These are phyloP conservation scores for Tetramorium parvispinum DNA, from an alignment of 1,140 invertebrate genomes.

Conservation along the genomic window DNA sequence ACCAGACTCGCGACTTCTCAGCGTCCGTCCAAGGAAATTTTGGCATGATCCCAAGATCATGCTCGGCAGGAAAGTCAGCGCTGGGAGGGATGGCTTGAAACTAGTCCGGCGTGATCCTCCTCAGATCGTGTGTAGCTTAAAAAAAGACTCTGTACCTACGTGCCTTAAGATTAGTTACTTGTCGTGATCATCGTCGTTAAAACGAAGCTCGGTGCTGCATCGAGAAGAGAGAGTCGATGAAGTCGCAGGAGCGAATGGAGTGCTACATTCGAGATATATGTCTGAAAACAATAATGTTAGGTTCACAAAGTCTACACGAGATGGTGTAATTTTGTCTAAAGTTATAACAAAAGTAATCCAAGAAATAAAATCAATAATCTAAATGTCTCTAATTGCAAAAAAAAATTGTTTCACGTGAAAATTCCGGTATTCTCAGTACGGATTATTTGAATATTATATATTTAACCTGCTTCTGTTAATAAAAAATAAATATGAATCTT, in stretches of 20 bases:
- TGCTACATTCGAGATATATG: conserved; percentile 10
- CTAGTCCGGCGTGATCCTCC: conserved; percentile 66
- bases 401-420: background rate
- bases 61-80: conserved; percentile 18
- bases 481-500: background rate
- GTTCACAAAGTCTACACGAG: background rate
- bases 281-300: conserved; percentile 1
- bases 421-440: background rate
- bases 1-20: conserved; percentile 21
- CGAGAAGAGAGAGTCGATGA: background rate
- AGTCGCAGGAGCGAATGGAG: background rate
- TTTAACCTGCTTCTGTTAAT: background rate
- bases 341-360: conserved; percentile 9
- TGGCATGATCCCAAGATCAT: conserved; percentile 23
- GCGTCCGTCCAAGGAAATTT: background rate
- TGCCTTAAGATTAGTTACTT: conserved; percentile 67
- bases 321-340: background rate
- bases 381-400: background rate
- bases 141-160: conserved; percentile 66
- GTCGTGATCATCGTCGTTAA: background rate
- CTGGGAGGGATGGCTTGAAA: conserved; percentile 50
- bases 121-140: conserved; percentile 62
- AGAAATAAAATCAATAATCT: background rate
- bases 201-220: background rate
- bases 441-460: background rate